These are phyloP conservation scores for Timema cristinae DNA, from an alignment of 2,888 invertebrate genomes.

Conservation along the genomic window DNA sequence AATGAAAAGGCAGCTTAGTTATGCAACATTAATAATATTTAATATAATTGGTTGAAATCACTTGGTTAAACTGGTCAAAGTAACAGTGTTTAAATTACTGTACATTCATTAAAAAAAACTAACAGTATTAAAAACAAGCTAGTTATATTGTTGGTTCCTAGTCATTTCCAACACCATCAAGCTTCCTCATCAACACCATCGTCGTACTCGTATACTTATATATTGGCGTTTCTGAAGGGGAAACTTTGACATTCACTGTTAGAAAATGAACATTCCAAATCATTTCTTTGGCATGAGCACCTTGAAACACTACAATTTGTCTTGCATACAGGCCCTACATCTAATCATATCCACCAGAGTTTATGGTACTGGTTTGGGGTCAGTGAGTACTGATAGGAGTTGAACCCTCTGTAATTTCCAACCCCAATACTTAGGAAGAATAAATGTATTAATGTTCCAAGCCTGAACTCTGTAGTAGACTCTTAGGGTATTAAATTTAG, in stretches of 20 bases:
- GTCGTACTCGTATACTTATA: not conserved
- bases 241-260: not conserved
- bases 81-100: no score
- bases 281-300: slow-evolving; percentile 7
- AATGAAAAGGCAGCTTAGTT: not conserved
- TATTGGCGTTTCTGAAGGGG: no score
- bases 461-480: not conserved
- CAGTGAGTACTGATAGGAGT: not conserved
- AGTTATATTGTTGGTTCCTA: no score
- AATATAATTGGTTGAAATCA: no score
- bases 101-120: no score
- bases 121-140: no score
- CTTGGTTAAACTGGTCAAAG: no score
- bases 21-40: not conserved
- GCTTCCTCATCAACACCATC: not conserved
- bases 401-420: not conserved
- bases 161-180: not conserved
- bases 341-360: not conserved
- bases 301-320: slow-evolving; percentile 4
- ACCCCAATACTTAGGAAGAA: not conserved
- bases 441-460: not conserved
- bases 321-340: not conserved
- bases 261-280: not conserved
- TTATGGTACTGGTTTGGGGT: not conserved
- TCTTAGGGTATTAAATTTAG: not conserved